phyloP scores from a whole-genome alignment of 2,888 invertebrate species.

The Drosophila dives region DNA sequence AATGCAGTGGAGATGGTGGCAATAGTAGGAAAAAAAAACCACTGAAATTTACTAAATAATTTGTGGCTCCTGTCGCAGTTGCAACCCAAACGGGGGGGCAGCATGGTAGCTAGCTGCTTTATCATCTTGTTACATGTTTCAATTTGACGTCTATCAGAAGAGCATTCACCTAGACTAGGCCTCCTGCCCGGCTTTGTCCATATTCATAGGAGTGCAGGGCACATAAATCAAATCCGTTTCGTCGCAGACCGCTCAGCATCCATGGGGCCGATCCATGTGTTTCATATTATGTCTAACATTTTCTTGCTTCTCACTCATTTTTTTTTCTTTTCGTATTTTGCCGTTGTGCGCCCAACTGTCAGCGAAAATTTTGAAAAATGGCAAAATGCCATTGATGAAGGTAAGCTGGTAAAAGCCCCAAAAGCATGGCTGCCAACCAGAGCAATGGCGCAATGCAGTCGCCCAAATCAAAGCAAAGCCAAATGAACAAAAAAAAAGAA shows the following conservation, averaged over 20 bases:
- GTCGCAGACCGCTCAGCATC: conserved; percentile 34
- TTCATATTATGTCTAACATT: conserved; percentile 69
- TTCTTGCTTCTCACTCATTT: conserved; percentile 33
- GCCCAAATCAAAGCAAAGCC: conserved; percentile 64
- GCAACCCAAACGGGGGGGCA: neutral
- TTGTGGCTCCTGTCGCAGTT: conserved; percentile 56
- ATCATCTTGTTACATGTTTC: conserved; percentile 78
- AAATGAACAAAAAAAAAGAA: conserved; percentile 9
- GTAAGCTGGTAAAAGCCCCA: conserved; percentile 61
- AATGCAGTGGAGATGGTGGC: conserved; percentile 46
- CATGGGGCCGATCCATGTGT: conserved; percentile 54
- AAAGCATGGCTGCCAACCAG: conserved; percentile 46
- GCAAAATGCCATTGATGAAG: conserved; percentile 81
- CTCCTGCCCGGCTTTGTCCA: conserved; percentile 13
- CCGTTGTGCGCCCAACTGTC: conserved; percentile 67
- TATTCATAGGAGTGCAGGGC: conserved; percentile 18
- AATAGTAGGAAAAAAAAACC: conserved; percentile 23
- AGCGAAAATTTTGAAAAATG: conserved; percentile 81
- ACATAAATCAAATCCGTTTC: conserved; percentile 75
- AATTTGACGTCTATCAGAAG: conserved; percentile 74
- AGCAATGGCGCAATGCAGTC: conserved; percentile 60
- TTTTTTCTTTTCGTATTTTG: conserved; percentile 10
- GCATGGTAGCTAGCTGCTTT: conserved; percentile 43
- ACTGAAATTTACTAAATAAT: conserved; percentile 74
- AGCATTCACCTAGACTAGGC: conserved; percentile 59